Conservation (phyloP, 1,140 invertebrate species). For the Trachelipus rathkii region DNA sequence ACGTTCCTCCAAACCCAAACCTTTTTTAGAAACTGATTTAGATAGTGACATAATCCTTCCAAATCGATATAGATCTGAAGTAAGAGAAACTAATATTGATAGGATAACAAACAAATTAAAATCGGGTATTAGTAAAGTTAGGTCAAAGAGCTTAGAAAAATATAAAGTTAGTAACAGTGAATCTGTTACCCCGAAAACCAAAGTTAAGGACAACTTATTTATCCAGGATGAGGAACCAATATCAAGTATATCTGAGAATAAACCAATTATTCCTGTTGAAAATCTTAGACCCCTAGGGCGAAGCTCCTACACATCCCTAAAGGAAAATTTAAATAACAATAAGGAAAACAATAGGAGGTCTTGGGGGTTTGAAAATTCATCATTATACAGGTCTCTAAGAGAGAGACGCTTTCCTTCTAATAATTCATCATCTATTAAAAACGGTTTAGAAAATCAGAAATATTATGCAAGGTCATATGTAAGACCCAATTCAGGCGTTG, state of each 20-base stretch:
- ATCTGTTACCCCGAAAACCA: too few species aligned
- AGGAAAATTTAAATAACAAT: too few species aligned
- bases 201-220: too few species aligned
- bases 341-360: not conserved
- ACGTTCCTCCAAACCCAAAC: not conserved
- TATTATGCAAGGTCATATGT: too few species aligned
- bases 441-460: too few species aligned
- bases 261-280: not conserved
- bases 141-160: not conserved
- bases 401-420: not conserved
- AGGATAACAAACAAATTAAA: not conserved
- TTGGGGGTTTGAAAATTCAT: not conserved
- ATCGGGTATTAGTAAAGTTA: not conserved
- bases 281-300: not conserved
- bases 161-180: not conserved
- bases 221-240: too few species aligned
- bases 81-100: not conserved
- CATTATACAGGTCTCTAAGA: not conserved
- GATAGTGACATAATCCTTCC: not conserved
- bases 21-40: conserved; percentile 5
- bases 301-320: too few species aligned
- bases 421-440: not conserved
- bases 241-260: not conserved
- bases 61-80: not conserved
- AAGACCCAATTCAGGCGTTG: too few species aligned